Evolutionary conservation across 2,888 invertebrate species (phyloP), one percentile per base, ranked within the genome.

Genomic region (Idaea straminata): DNA sequence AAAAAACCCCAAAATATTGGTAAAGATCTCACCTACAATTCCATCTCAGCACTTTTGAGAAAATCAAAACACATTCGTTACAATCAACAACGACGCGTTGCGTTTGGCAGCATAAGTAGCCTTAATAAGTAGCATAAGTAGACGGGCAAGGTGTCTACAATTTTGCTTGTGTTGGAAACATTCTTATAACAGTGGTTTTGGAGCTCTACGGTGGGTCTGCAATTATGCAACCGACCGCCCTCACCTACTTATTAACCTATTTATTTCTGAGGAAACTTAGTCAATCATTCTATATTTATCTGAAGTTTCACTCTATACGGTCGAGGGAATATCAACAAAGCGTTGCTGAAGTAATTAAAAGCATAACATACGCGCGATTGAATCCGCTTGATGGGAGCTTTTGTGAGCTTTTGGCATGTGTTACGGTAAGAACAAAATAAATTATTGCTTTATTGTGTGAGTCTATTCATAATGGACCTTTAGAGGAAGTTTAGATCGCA

Each of bases 261-360:
- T 13, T 47, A 69, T 65, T 70, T 67, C 64, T 63, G 63, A 47
- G 25, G 47, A 57, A 67, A 72, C 64, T 70, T 64, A 69, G 69
- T 69, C 71, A 72, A 69, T 72, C 67, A 69, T 73, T 72, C 74
- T 75, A 72, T 71, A 71, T 74, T 70, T 72, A 71, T 66, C 73
- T 61, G 67, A 69, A 68, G 65, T 67, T 63, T 64, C 64, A 64
- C 61, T 61, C 67, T 71, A 67, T 13, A 38, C 13, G 62, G 64
- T 73, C 68, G 62, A 62, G 64, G 64, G 62, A 69, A 66, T 64
- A 74, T 71, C 67, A 73, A 71, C 74, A 74, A 65, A 62, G 59
- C 59, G 64, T 65, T 25, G 63, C 57, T 64, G 57, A 16, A 62
- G 68, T 69, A 67, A 71, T 75, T 69, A 72, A 69, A 71, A 70